Conservation (phyloP, 2,113 vertebrate genomes). For the Siphamia tubifer region DNA sequence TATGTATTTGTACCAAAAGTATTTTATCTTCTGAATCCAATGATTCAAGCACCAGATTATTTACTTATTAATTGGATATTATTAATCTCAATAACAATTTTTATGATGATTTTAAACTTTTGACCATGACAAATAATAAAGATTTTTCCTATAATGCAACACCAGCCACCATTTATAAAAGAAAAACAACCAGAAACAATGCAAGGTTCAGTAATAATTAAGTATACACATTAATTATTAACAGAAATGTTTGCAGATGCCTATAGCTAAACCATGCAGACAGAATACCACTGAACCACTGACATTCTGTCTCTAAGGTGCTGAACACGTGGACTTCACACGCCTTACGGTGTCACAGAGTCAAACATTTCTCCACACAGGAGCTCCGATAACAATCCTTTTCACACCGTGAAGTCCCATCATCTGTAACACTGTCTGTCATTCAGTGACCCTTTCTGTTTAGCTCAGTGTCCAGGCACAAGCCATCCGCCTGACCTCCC, state of each 20-base stretch:
- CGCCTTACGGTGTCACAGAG: not conserved
- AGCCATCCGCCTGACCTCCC: constrained; percentile 11
- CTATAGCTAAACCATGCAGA: not conserved
- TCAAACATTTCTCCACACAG: not conserved
- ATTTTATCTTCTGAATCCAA: too few relatives aligned
- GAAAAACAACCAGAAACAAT: not conserved
- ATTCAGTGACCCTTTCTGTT: not conserved
- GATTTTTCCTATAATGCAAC: too few relatives aligned
- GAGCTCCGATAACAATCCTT: not conserved
- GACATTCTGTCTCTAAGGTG: not conserved
- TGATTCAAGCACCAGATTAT: too few relatives aligned
- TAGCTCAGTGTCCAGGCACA: not conserved
- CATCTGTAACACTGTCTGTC: not conserved
- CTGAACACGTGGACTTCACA: not conserved
- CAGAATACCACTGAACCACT: too few relatives aligned
- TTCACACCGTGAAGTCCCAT: not conserved
- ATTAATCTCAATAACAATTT: too few relatives aligned
- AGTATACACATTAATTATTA: not conserved
- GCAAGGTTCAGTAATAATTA: not conserved
- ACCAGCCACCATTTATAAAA: not conserved
- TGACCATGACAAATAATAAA: too few relatives aligned
- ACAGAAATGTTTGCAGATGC: not conserved
- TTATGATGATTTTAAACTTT: too few relatives aligned
- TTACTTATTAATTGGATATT: too few relatives aligned
- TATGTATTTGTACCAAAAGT: not conserved